phyloP scores from a whole-genome alignment of 1,140 invertebrate genomes.

The Stegodyphus mimosarum region DNA sequence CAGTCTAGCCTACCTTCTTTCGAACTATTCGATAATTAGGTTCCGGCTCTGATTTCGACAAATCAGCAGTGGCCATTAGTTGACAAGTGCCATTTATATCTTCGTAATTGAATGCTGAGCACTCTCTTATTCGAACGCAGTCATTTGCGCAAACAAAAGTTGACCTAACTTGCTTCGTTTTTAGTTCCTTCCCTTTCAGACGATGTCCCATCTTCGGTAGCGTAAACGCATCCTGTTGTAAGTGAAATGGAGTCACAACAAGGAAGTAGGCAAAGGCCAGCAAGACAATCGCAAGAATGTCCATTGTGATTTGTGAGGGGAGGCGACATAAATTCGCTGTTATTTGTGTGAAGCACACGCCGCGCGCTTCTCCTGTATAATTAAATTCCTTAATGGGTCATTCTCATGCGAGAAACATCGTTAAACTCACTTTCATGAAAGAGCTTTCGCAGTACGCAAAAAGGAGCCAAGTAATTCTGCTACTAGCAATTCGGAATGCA shows the following conservation, averaged over 20 bases:
- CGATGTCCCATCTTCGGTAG: constrained; percentile 31
- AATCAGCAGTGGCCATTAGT: constrained; percentile 20
- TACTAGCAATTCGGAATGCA: too few species aligned
- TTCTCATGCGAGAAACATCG: neutral
- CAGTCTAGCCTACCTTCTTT: constrained; percentile 32
- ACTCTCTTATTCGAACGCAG: constrained; percentile 24
- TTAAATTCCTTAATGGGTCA: constrained; percentile 11
- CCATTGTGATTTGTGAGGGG: neutral
- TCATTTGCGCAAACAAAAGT: constrained; percentile 48
- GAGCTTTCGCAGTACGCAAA: neutral
- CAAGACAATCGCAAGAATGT: neutral
- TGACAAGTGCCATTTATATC: constrained; percentile 43
- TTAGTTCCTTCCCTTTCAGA: constrained; percentile 18
- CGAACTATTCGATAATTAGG: constrained; percentile 20
- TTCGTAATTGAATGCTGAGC: constrained; percentile 35
- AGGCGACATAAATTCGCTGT: neutral
- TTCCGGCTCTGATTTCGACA: constrained; percentile 19
- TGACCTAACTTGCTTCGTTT: constrained; percentile 8
- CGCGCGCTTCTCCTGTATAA: neutral
- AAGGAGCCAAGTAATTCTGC: neutral
- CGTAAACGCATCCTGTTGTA: constrained; percentile 34
- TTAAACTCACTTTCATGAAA: neutral
- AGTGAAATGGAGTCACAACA: neutral
- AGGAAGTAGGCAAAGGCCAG: neutral
- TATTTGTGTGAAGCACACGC: neutral